Evolutionary conservation across 1,140 invertebrate genomes (phyloP).

Genomic region (Dendroctonus ponderosae): DNA sequence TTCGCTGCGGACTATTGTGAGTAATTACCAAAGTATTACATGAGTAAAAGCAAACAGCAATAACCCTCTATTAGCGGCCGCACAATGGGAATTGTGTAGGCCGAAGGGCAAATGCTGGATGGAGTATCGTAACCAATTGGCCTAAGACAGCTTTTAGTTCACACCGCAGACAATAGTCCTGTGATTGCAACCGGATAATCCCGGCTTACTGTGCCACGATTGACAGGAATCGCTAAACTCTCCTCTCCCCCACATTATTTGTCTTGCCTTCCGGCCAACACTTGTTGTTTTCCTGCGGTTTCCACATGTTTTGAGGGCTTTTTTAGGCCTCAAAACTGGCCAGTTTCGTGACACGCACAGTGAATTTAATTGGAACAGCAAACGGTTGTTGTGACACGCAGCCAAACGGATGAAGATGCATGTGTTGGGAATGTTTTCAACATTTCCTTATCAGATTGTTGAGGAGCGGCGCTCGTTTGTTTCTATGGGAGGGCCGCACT

Average conservation of each 20-base stretch:
- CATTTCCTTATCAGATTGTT: conserved; percentile 28
- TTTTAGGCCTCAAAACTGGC: too few relatives aligned
- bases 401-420: conserved; percentile 29
- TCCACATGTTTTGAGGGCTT: too few relatives aligned
- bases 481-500: conserved; percentile 14
- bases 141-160: conserved; percentile 41
- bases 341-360: conserved; percentile 7
- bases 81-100: not conserved
- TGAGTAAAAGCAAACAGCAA: not conserved
- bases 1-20: too few relatives aligned
- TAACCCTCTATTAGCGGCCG: conserved; percentile 2
- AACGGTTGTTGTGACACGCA: conserved; percentile 33
- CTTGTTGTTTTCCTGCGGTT: too few relatives aligned
- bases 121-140: conserved; percentile 24
- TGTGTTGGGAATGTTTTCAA: conserved; percentile 31
- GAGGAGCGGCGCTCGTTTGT: conserved; percentile 22
- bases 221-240: conserved; percentile 37
- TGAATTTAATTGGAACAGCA: conserved; percentile 24
- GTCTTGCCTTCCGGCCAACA: too few relatives aligned
- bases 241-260: too few relatives aligned
- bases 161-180: conserved; percentile 47
- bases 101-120: not conserved
- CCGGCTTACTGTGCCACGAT: conserved; percentile 44
- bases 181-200: conserved; percentile 49
- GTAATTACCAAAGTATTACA: too few relatives aligned